A percentile compares a stretch with the other conserved stretches of the same genome.
phyloP scores from a whole-genome alignment of 2,113 vertebrate genomes.

The Etheostoma spectabile region DNA sequence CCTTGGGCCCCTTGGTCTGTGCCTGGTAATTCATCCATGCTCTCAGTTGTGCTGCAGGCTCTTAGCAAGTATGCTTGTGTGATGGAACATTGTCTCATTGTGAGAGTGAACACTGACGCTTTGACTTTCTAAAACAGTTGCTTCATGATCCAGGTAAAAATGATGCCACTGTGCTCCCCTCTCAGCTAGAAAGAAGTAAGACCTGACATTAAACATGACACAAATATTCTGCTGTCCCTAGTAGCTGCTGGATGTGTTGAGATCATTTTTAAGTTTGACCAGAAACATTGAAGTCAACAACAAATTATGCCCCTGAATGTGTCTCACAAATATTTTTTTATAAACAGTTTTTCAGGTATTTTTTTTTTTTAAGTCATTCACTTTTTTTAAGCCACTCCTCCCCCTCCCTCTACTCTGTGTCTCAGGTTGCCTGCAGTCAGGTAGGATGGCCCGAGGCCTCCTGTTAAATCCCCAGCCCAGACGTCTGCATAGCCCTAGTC shows the following conservation, averaged over 20 bases:
- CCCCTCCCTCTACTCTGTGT: slow-evolving; percentile 27
- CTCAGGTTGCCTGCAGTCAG: slow-evolving; percentile 76
- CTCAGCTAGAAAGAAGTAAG: not conserved
- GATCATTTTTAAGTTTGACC: not conserved
- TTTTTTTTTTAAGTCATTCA: slow-evolving; percentile 19
- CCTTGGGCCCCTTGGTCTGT: slow-evolving; percentile 7
- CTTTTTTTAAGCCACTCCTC: slow-evolving; percentile 17
- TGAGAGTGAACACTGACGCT: not conserved
- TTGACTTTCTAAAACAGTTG: not conserved
- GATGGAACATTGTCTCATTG: not conserved
- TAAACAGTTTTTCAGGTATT: not conserved
- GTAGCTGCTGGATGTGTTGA: slow-evolving; percentile 2
- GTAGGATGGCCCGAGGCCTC: slow-evolving; percentile 72
- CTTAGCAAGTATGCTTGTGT: not conserved
- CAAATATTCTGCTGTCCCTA: not conserved
- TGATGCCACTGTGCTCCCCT: not conserved
- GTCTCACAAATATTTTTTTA: not conserved
- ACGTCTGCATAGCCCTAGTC: slow-evolving; percentile 74
- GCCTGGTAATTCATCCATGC: slow-evolving; percentile 27
- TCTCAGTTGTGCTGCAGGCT: slow-evolving; percentile 19
- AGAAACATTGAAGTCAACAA: slow-evolving; percentile 12
- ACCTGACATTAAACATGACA: not conserved
- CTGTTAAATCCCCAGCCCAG: slow-evolving; percentile 77
- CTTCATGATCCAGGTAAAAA: not conserved
- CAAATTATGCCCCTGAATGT: not conserved